Base-by-base conservation (phyloP, 2,113 vertebrate genomes). In the Marmota monax region DNA sequence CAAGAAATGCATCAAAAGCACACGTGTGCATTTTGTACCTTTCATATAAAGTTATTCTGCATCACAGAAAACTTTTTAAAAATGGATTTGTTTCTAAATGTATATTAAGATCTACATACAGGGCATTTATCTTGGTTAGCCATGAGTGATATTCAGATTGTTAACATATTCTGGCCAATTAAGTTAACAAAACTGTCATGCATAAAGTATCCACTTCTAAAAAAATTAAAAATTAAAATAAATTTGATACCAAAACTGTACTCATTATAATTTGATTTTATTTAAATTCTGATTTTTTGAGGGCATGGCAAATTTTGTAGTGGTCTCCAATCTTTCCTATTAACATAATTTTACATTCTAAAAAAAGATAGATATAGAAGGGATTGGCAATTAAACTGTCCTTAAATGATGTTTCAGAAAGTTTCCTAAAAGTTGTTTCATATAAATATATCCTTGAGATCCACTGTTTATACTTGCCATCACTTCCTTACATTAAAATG, bases 131-230 rank as follows among this genome's bases (percentile, higher is more conserved):
- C 58, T 77, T 51, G n/a, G 27, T 74, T 17, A 89, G 51, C 85
- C 84, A 32, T 53, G 53, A 89, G n/a, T 39, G 48, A 74, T 80
- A 88, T 37, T 93, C 58, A 93, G 79, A 74, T 92, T 10, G 17
- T 92, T 93, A 93, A 96, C 73, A 67, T 69, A 85, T 82, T 80
- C 87, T 93, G 80, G 53, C 53, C 92, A 82, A 82, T 97, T 93
- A 80, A 93, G 32, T 90, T 96, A 95, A 97, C 90, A 89, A 92
- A 95, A 95, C 17, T 94, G 65, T 87, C 87, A 80, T 37, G 39
- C 14, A 84, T 29, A 70, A 51, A 89, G 10, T 93, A 93, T 78
- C 29, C 9, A 96, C 11, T 77, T 96, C 32, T 93, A 79, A 94
- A 84, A 89, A 67, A 77, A 29, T 42, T 45, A 63, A 94, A 92